These are phyloP conservation scores for Lasioglossum malachurum DNA, from an alignment of 2,888 invertebrate genomes.

Conservation along the genomic window DNA sequence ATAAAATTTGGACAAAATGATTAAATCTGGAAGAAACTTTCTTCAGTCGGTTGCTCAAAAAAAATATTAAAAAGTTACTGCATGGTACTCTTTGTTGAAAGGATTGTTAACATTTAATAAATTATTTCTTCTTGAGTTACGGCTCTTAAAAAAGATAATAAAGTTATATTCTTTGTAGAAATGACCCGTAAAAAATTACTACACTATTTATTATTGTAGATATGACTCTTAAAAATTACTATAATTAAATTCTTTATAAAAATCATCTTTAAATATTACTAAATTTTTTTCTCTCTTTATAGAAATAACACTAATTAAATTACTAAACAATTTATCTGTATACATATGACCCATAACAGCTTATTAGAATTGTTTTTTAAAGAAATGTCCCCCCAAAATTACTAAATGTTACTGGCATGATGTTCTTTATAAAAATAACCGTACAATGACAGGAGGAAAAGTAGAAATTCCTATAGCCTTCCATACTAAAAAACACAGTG, in stretches of 20 bases:
- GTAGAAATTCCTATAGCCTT: not conserved
- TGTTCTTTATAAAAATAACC: not conserved
- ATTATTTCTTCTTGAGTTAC: not conserved
- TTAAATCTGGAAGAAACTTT: not conserved
- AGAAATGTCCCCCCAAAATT: not conserved
- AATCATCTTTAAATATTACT: not conserved
- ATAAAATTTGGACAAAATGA: not conserved
- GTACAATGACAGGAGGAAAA: not conserved
- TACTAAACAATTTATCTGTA: not conserved
- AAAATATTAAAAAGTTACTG: not conserved
- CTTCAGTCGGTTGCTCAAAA: not conserved
- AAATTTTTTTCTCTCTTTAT: not conserved
- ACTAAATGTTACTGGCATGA: not conserved
- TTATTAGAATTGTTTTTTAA: not conserved
- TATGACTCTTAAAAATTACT: not conserved
- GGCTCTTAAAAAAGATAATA: not conserved
- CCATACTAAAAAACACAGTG: constrained; percentile 39
- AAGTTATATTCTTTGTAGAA: not conserved
- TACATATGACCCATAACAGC: not conserved
- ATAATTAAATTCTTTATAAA: not conserved
- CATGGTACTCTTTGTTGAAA: not conserved
- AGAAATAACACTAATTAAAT: not conserved
- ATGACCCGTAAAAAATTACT: not conserved
- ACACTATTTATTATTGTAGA: not conserved
- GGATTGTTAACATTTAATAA: not conserved